Evolutionary conservation across 2,797 vertebrate genomes (phyloP).

Genomic region (Poeciliopsis gracilis): DNA sequence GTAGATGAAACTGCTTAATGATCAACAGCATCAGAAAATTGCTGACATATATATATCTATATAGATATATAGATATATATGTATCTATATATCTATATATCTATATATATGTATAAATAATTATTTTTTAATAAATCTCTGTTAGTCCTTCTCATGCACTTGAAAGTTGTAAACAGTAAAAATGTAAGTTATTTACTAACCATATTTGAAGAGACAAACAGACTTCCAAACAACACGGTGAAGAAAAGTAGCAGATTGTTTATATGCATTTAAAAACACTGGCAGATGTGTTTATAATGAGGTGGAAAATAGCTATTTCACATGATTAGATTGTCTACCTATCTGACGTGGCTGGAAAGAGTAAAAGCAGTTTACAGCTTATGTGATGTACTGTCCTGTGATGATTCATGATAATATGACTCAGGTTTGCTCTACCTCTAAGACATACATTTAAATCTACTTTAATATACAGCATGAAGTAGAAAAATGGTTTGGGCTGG

Average conservation of each 20-base stretch:
- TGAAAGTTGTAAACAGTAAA: slow-evolving; percentile 82
- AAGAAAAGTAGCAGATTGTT: slow-evolving; percentile 69
- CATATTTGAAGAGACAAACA: slow-evolving; percentile 80
- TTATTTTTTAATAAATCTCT: slow-evolving; percentile 64
- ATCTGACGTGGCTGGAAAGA: slow-evolving; percentile 58
- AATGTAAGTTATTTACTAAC: slow-evolving; percentile 82
- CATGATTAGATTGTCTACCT: slow-evolving; percentile 72
- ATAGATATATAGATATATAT: slow-evolving; percentile 50
- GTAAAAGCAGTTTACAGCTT: slow-evolving; percentile 72
- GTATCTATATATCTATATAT: slow-evolving; percentile 21
- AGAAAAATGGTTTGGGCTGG: slow-evolving; percentile 62
- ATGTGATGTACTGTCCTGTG: slow-evolving; percentile 45
- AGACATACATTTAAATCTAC: slow-evolving; percentile 55
- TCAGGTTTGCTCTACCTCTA: slow-evolving; percentile 35
- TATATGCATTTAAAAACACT: slow-evolving; percentile 73
- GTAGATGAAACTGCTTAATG: slow-evolving; percentile 57
- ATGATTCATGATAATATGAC: slow-evolving; percentile 43
- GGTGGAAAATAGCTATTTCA: slow-evolving; percentile 72
- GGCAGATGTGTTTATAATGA: slow-evolving; percentile 63
- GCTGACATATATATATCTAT: slow-evolving; percentile 44
- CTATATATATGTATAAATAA: slow-evolving; percentile 53
- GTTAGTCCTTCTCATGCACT: slow-evolving; percentile 80
- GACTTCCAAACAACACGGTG: slow-evolving; percentile 57
- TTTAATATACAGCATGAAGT: slow-evolving; percentile 54
- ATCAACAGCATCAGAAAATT: slow-evolving; percentile 69